Conservation (phyloP, 2,113 vertebrate genomes). For the Agapornis roseicollis region DNA sequence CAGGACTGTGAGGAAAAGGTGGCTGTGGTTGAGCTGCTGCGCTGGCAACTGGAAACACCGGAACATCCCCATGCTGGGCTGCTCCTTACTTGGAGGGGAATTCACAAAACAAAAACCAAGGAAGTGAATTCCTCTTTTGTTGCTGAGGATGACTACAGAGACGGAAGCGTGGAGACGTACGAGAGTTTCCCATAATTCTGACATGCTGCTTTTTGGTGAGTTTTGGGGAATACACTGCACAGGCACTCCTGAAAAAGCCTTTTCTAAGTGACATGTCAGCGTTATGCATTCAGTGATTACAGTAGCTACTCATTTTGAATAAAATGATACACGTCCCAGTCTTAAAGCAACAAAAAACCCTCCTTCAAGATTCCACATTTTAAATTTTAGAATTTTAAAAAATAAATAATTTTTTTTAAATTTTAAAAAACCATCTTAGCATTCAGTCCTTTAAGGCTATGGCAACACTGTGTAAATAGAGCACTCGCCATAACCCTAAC, state of each 20-base stretch:
- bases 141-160: not conserved
- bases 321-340: not conserved
- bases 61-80: slow-evolving; percentile 64
- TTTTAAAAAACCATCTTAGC: not conserved
- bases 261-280: not conserved
- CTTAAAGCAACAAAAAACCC: not conserved
- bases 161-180: not conserved
- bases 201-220: not conserved
- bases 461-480: not conserved
- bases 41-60: slow-evolving; percentile 67
- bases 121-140: slow-evolving; percentile 40
- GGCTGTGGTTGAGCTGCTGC: slow-evolving; percentile 42
- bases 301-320: not conserved
- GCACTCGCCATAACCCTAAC: not conserved
- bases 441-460: not conserved
- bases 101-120: slow-evolving; percentile 68
- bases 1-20: slow-evolving; percentile 79
- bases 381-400: no score
- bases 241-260: not conserved
- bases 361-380: not conserved
- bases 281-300: not conserved
- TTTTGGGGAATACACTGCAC: not conserved
- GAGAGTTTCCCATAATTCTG: accelerated
- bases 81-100: slow-evolving; percentile 15
- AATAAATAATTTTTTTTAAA: no score